Evolutionary conservation across 2,113 vertebrate genomes (phyloP).

Genomic region (Aphelocoma coerulescens): DNA sequence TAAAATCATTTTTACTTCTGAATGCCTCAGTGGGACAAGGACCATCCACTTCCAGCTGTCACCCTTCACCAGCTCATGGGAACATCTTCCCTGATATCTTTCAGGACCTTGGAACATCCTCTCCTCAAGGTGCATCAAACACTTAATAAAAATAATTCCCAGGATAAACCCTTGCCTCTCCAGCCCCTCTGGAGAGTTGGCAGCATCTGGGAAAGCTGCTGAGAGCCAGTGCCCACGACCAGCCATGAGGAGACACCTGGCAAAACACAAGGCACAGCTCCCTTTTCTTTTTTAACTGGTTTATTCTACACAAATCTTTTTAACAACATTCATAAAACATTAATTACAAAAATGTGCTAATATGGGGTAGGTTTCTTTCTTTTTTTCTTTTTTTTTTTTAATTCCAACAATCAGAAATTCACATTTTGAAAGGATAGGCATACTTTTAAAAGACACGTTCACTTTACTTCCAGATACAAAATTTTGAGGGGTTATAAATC

Average conservation of each 20-base stretch:
- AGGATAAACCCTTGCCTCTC: background rate
- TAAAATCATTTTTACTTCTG: background rate
- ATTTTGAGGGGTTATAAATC: background rate
- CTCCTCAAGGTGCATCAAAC: background rate
- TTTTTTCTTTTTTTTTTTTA: background rate
- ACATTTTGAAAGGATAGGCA: constrained; percentile 7
- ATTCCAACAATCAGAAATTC: constrained; percentile 14
- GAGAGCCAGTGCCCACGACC: rapidly evolving
- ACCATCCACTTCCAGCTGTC: background rate
- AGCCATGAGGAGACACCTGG: background rate
- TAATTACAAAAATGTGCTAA: constrained; percentile 51
- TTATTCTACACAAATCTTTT: constrained; percentile 36
- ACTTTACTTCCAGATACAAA: constrained; percentile 41
- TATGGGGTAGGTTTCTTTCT: background rate
- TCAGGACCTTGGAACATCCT: background rate
- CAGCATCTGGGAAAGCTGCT: background rate
- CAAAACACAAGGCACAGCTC: background rate
- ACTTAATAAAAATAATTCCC: background rate
- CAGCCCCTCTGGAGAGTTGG: background rate
- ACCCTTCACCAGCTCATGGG: rapidly evolving
- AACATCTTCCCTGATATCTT: rapidly evolving
- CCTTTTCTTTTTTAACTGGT: background rate
- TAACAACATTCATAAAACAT: constrained; percentile 44
- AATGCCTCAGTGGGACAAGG: background rate
- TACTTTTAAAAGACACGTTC: constrained; percentile 30